Percentiles rank a stretch among this genome's conserved stretches.
Conservation (phyloP, 92 coral and sea anemone genomes). For the Desmophyllum pertusum region DNA sequence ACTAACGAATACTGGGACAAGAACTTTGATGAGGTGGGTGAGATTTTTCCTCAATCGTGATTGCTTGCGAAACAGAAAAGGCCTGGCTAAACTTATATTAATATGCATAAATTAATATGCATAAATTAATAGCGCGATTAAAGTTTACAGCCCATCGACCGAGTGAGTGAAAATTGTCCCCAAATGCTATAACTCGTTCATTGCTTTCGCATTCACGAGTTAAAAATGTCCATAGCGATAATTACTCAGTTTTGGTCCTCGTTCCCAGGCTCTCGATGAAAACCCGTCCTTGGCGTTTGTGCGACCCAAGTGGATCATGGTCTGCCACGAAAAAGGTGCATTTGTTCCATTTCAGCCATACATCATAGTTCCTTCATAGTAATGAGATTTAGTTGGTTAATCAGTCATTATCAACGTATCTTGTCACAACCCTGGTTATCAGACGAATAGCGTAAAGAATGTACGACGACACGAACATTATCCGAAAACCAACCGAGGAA, state of each 20-base stretch:
- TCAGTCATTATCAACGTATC: neutral
- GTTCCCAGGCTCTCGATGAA: constrained; percentile 91
- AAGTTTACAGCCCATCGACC: too few relatives aligned
- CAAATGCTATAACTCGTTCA: too few relatives aligned
- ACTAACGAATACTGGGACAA: constrained; percentile 92
- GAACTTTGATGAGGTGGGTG: constrained; percentile 92
- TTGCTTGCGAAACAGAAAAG: neutral
- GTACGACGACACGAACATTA: neutral
- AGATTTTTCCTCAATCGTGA: neutral
- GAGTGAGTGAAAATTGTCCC: too few relatives aligned
- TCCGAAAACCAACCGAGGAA: neutral
- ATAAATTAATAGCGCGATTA: too few relatives aligned
- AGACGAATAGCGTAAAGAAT: neutral
- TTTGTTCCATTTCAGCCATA: constrained; percentile 98
- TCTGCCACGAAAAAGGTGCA: constrained; percentile 89
- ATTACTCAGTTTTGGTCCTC: neutral
- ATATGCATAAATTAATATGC: too few relatives aligned
- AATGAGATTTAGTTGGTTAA: neutral
- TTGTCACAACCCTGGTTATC: neutral
- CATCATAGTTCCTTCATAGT: constrained; percentile 77
- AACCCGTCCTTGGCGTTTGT: constrained; percentile 97
- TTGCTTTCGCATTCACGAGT: too few relatives aligned
- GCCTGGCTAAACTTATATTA: neutral
- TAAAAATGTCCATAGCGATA: too few relatives aligned
- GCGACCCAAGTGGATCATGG: constrained; percentile 96